These are phyloP conservation scores for Lycopodina hypogea DNA, from an alignment of 37 sponge, comb jelly and placozoan species.

Conservation along the genomic window DNA sequence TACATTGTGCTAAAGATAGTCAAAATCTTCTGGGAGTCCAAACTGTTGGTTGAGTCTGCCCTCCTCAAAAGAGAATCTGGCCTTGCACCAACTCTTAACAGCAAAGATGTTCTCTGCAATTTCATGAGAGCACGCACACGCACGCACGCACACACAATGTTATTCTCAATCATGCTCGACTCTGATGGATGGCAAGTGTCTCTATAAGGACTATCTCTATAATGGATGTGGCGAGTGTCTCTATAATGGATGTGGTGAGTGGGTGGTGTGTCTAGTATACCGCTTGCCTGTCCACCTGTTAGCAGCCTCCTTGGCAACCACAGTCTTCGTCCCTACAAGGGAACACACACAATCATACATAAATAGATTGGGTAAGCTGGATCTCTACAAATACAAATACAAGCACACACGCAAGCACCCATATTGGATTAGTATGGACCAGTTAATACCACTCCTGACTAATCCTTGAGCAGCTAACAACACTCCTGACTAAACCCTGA, in stretches of 20 bases:
- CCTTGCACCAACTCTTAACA: constrained; percentile 92
- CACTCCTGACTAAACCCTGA: no score
- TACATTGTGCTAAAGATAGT: constrained; percentile 59
- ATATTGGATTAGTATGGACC: no score
- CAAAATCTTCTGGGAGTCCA: constrained; percentile 97
- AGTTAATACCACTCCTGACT: no score
- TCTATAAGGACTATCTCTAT: no score
- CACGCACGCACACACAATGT: constrained; percentile 8
- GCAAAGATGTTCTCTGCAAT: constrained; percentile 90
- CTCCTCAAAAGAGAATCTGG: constrained; percentile 81
- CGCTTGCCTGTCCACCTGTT: constrained; percentile 95
- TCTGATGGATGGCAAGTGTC: no score
- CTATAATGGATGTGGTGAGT: neutral
- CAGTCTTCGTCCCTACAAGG: constrained; percentile 46
- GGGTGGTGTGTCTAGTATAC: no score
- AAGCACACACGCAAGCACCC: no score
- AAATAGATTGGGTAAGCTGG: no score
- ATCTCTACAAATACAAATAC: no score
- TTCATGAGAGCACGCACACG: neutral
- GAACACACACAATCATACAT: neutral
- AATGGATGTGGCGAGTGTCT: no score
- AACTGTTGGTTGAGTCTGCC: constrained; percentile 74
- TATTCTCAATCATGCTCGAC: no score
- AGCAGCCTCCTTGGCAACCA: constrained; percentile 66
- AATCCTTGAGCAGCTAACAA: no score